Base-by-base conservation (phyloP, 2,113 vertebrate species). In the Trogon surrucura region DNA sequence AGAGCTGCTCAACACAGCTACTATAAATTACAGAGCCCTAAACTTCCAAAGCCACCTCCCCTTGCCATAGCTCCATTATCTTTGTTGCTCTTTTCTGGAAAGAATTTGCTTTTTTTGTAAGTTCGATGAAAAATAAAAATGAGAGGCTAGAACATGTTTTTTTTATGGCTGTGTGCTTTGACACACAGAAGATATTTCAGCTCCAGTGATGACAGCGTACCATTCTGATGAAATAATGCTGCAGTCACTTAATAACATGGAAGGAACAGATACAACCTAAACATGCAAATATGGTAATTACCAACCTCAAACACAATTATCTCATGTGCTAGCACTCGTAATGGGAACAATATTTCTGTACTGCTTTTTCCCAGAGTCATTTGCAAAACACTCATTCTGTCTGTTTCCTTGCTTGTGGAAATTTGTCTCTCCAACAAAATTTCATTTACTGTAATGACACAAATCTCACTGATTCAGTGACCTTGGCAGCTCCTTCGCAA, bases 231-330 rank as follows among this genome's bases (percentile, higher is more conserved):
- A 97, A 96, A 95, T 89, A 96, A 92, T 87, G 62, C 61, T 48
- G 86, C 61, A 86, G 91, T 70, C 78, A 57, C 50, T 93, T 95
- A 94, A 94, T 96, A 95, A 87, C 92, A 84, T 14, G 62, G 77
- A 92, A 91, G 73, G 54, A 84, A 69, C 44, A 79, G 95, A 89
- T 65, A 81, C 83, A 96, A 93, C 80, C 78, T 69, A 91, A 94
- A 97, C 60, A 81, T 93, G 83, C 80, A 96, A 95, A 95, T 96
- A 89, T 54, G 65, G 83, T 92, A 89, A 94, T 96, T 97, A 92
- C 83, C 78, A 75, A 75, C 73, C 83, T 80, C 92, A 96, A 95
- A 95, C 77, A 95, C 88, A 93, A 97, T 96, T 94, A 97, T 92
- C 91, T 97, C 62, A 65, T 93, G 72, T 91, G 91, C 77, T 92